Conservation (phyloP, 2,113 vertebrate genomes). For the Sinocyclocheilus anophthalmus region DNA sequence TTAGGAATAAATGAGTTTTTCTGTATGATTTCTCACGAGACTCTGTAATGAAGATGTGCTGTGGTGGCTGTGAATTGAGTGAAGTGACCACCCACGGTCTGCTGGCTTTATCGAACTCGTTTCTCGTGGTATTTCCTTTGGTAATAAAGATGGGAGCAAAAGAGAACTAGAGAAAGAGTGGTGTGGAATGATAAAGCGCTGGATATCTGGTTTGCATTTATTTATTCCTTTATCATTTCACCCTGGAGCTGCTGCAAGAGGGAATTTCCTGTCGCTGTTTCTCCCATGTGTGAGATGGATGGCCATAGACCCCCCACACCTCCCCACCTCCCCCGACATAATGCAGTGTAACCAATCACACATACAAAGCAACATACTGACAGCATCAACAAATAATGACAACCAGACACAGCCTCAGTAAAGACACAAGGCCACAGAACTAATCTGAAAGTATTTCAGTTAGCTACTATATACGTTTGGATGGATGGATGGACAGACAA, state of each 20-base stretch:
- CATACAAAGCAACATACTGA: constrained; percentile 75
- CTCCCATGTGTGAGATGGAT: constrained; percentile 78
- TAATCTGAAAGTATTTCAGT: constrained; percentile 48
- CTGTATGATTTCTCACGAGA: not conserved
- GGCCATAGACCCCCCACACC: constrained; percentile 57
- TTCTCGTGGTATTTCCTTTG: constrained; percentile 58
- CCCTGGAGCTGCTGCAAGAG: constrained; percentile 74
- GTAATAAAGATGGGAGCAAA: constrained; percentile 55
- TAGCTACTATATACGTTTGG: constrained; percentile 7
- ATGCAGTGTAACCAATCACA: constrained; percentile 67
- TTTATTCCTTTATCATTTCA: constrained; percentile 78
- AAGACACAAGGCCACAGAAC: constrained; percentile 25
- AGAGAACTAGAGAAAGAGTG: constrained; percentile 40
- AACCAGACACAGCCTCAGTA: constrained; percentile 73
- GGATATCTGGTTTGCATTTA: constrained; percentile 77
- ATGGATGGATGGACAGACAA: not conserved
- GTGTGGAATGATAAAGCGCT: constrained; percentile 72
- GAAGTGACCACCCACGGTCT: constrained; percentile 61
- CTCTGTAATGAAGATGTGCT: not conserved
- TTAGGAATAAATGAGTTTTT: constrained; percentile 16
- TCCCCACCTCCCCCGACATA: constrained; percentile 49
- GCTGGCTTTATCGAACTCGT: constrained; percentile 37
- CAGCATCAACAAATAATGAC: constrained; percentile 75
- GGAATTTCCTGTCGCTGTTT: constrained; percentile 81
- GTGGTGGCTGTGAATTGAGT: constrained; percentile 16